Evolutionary conservation across 1,140 invertebrate genomes (phyloP), one percentile per base, ranked within the genome.

Genomic region (Bombus breviceps): DNA sequence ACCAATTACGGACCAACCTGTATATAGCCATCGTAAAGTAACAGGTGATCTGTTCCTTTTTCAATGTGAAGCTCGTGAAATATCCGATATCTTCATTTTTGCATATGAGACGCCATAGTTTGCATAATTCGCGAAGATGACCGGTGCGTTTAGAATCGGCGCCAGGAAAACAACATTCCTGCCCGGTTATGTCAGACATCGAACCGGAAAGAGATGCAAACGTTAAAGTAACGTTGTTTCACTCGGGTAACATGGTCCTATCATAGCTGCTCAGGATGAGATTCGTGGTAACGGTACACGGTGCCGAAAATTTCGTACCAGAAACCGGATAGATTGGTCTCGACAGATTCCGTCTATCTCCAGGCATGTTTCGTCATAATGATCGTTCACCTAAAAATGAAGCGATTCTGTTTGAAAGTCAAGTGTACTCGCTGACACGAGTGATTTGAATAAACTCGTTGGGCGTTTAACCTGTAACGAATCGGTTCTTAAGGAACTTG

Each of bases 311-410:
- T 80, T 47, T 78, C 47, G 39, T n/a, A 81, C 18, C 72, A 79
- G 86, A 64, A 91, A 90, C 81, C 66, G 66, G 82, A 86, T 80
- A 80, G 79, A 90, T 73, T 32, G 66, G 47, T 6, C 43, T 47
- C 39, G 41, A 82, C 64, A 64, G 76, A 86, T 57, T 72, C 37
- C 41, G 41, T 66, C 74, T 85, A 88, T 76, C 66, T 72, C 13
- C 25, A 28, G 28, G 12, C 10, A 12, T 28, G 3, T 62, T 62
- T 62, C 59, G 59, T 37, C 39, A 66, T 10, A 37, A 28, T 25
- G 85, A 75, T 75, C 81, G 57, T 79, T 72, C 79, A 78, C 69
- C 77, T 43, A 39, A 18, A 73, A 25, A 28, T 9, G 15, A 73
- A 12, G 47, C 41, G 18, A 41, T 73, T 15, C 57, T 28, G 10